Base-by-base conservation (phyloP, 2,888 invertebrate species). In the Lasius platythorax region DNA sequence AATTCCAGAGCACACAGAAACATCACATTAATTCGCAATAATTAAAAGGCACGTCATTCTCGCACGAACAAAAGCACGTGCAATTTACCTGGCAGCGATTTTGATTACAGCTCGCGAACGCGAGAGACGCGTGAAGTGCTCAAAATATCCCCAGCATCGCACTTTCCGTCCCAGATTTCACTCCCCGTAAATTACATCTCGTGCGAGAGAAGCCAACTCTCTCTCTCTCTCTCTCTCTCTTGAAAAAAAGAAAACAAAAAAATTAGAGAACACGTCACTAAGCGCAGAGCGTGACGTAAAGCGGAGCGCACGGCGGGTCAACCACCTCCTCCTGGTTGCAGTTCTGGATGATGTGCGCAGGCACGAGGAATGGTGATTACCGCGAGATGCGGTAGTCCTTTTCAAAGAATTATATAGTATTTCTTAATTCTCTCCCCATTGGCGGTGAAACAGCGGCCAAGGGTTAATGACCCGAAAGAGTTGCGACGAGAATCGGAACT, bases 311-410 rank as follows among this genome's bases (percentile, higher is more conserved):
- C 85, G 81, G 73, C 85, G 81, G 89, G 89, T 90, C 87, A 87
- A 84, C 85, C 46, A 90, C 87, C 88, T 89, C 74, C 83, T 78
- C 30, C 46, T 63, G 87, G 78, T 82, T 87, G 84, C 84, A 81
- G 84, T 85, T 75, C 70, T 70, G 83, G 75, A 43, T 67, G 64
- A 84, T 82, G 87, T 86, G 81, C 86, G 64, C 72, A 83, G 78
- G 83, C 85, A 87, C 75, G 89, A 90, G 88, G 90, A 85, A 90
- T 87, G 85, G 84, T 86, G 87, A 90, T 89, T 90, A 90, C 82
- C 66, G 85, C 8, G 82, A 23, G 89, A 89, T 90, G 53, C 53
- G 89, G 82, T 89, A 87, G 87, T 90, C 84, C 76, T 85, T 82
- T 82, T 87, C 87, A 67, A 86, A 84, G 84, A 81, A 90, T 85